Evolutionary conservation across 2,113 vertebrate species (phyloP).

Genomic region (Tylochromis polylepis): DNA sequence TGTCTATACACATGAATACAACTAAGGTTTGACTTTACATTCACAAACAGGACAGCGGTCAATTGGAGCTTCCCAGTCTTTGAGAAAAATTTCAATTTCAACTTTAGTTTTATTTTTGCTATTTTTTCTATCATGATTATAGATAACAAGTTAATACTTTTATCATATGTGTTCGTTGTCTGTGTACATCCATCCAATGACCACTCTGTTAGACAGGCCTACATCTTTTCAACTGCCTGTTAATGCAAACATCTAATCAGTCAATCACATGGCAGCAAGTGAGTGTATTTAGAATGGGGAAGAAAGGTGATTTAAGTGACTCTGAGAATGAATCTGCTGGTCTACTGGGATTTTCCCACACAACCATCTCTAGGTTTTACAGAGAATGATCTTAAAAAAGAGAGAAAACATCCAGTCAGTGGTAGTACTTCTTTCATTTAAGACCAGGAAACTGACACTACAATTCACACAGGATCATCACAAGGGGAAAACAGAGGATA

Average conservation of each 20-base stretch:
- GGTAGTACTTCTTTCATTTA: background rate
- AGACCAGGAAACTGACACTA: background rate
- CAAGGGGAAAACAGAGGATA: background rate
- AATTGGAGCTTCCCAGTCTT: background rate
- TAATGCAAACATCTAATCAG: background rate
- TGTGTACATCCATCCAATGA: too few species aligned
- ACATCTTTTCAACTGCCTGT: background rate
- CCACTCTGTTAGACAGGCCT: too few species aligned
- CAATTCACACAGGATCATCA: background rate
- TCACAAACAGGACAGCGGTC: background rate
- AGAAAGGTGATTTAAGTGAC: background rate
- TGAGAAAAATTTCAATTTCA: background rate
- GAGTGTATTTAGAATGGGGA: background rate
- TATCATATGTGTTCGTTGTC: too few species aligned
- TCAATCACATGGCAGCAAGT: background rate
- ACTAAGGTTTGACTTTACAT: background rate
- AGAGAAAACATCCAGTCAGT: background rate
- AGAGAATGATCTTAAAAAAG: background rate
- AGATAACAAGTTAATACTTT: too few species aligned
- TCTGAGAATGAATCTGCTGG: background rate
- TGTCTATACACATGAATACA: background rate
- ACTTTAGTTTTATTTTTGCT: too few species aligned
- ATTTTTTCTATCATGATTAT: too few species aligned
- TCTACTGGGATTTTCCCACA: fast-evolving
- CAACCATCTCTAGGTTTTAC: fast-evolving